Evolutionary conservation across 2,797 vertebrate species (phyloP).

Genomic region (Tiaroga cobitis): DNA sequence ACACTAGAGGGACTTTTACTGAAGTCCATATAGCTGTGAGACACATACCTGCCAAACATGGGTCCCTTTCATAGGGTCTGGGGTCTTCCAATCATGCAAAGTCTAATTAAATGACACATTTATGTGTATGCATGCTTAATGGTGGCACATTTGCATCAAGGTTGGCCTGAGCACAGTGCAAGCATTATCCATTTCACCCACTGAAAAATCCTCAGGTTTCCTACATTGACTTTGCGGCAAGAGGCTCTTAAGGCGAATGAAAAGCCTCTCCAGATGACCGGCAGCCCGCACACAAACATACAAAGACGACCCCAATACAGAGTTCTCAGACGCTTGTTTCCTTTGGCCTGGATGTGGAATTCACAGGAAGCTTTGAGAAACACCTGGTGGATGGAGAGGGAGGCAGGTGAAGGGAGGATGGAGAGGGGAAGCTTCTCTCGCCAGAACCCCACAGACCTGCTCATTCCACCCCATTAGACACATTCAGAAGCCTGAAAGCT

Average conservation of each 20-base stretch:
- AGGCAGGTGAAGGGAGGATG: slow-evolving; percentile 28
- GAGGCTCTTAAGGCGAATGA: slow-evolving; percentile 25
- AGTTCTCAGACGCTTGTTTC: slow-evolving; percentile 31
- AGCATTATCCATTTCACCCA: slow-evolving; percentile 3
- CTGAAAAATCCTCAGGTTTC: slow-evolving; percentile 5
- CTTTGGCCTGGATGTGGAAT: slow-evolving; percentile 48
- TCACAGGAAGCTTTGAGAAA: slow-evolving; percentile 53
- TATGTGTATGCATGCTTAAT: neutral
- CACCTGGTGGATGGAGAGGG: slow-evolving; percentile 52
- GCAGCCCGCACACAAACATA: slow-evolving; percentile 36
- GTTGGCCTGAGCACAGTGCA: slow-evolving; percentile 20
- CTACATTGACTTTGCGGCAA: slow-evolving; percentile 4
- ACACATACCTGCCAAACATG: neutral
- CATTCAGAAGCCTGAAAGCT: slow-evolving; percentile 56
- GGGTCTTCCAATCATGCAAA: neutral
- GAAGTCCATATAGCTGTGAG: neutral
- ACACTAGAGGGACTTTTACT: slow-evolving; percentile 47
- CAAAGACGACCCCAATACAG: slow-evolving; percentile 22
- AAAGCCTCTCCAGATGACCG: slow-evolving; percentile 36
- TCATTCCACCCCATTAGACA: slow-evolving; percentile 63
- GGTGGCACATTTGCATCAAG: neutral
- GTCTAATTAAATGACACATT: neutral
- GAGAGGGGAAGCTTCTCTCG: slow-evolving; percentile 9
- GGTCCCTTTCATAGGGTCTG: neutral
- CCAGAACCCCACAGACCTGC: slow-evolving; percentile 49